Percentiles rank a stretch among this genome's conserved stretches.
Evolutionary conservation across 2,888 invertebrate genomes (phyloP).

Genomic region (Chymomyza procnemis): DNA sequence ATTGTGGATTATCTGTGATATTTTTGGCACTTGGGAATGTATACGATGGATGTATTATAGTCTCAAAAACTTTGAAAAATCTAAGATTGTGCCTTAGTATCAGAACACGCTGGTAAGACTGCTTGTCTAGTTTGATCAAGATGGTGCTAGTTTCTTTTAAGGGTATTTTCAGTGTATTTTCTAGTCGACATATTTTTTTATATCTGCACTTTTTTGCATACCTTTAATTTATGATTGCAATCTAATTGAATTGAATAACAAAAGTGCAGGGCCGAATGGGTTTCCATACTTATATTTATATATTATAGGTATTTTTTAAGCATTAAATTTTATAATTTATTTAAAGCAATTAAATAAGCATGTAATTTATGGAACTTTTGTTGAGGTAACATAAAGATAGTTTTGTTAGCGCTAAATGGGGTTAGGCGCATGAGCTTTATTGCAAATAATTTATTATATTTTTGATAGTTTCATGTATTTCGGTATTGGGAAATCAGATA

Average conservation of each 20-base stretch:
- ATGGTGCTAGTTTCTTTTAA: too few relatives aligned
- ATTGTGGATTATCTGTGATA: too few relatives aligned
- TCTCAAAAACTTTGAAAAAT: too few relatives aligned
- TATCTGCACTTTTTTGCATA: constrained; percentile 33
- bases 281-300: not conserved
- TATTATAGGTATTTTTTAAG: constrained; percentile 1
- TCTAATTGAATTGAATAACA: constrained; percentile 35
- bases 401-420: not conserved
- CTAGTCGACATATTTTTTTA: not conserved
- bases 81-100: too few relatives aligned
- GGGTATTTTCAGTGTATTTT: too few relatives aligned
- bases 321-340: constrained; percentile 12
- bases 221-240: not conserved
- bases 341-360: constrained; percentile 33
- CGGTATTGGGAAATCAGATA: too few relatives aligned
- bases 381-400: not conserved
- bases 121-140: too few relatives aligned
- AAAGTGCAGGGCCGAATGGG: constrained; percentile 3
- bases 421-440: constrained; percentile 1
- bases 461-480: too few relatives aligned
- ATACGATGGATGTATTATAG: too few relatives aligned
- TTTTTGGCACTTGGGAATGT: too few relatives aligned
- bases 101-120: too few relatives aligned
- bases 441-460: constrained; percentile 9
- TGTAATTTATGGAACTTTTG: constrained; percentile 19